Percentiles rank a stretch among this genome's conserved stretches.
Conservation (phyloP, 2,888 invertebrate species). For the Torymus auratus region DNA sequence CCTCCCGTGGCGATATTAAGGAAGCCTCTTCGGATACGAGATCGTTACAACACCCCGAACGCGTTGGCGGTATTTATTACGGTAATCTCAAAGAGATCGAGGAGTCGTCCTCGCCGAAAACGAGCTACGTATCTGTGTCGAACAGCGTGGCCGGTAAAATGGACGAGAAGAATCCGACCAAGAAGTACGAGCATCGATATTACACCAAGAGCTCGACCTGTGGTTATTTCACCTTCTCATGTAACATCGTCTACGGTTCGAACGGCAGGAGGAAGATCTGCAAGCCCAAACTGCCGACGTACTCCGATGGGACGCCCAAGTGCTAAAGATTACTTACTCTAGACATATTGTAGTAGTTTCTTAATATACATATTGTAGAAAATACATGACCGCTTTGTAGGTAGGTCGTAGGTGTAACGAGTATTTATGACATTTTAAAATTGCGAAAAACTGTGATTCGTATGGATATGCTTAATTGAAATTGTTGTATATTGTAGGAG, state of each 20-base stretch:
- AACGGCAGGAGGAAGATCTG: conserved; percentile 89
- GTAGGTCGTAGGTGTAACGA: background rate
- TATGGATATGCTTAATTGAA: background rate
- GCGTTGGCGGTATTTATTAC: conserved; percentile 40
- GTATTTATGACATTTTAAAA: conserved; percentile 26
- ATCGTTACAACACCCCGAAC: conserved; percentile 61
- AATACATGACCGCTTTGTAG: conserved; percentile 23
- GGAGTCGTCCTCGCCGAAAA: conserved; percentile 59
- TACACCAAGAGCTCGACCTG: conserved; percentile 92
- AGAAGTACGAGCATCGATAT: conserved; percentile 82
- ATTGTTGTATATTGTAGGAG: no score
- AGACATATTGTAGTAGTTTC: background rate
- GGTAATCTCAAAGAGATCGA: background rate
- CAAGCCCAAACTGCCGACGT: conserved; percentile 87
- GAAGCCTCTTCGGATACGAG: conserved; percentile 60
- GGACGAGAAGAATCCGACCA: conserved; percentile 79
- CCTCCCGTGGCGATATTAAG: background rate
- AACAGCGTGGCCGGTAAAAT: conserved; percentile 88
- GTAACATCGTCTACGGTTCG: conserved; percentile 87
- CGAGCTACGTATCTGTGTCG: conserved; percentile 85
- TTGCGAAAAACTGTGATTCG: background rate
- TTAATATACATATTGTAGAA: background rate
- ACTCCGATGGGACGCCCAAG: conserved; percentile 85
- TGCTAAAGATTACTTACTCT: conserved; percentile 29
- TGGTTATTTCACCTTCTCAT: conserved; percentile 91